Conservation (phyloP, 2,797 vertebrate genomes). For the Gambusia yucatana region DNA sequence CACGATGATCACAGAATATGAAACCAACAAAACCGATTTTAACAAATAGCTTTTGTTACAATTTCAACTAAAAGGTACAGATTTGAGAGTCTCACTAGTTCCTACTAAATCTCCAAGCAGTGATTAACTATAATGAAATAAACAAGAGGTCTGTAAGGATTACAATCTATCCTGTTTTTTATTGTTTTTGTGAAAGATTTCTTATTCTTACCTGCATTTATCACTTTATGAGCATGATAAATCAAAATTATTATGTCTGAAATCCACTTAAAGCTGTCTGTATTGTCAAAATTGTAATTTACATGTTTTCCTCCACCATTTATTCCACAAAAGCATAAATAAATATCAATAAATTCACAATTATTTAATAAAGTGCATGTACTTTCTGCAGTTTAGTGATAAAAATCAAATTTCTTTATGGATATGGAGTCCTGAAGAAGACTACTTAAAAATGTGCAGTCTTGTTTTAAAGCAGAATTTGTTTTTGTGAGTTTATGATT, state of each 20-base stretch:
- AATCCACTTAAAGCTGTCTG: neutral
- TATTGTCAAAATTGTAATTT: neutral
- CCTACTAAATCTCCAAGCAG: neutral
- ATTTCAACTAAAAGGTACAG: neutral
- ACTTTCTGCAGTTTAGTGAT: neutral
- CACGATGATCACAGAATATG: neutral
- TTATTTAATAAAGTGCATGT: neutral
- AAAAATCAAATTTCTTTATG: neutral
- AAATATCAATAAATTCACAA: neutral
- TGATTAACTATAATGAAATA: neutral
- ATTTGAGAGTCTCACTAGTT: neutral
- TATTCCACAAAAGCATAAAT: neutral
- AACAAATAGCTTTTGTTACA: neutral
- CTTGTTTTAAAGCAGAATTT: no score
- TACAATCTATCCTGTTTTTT: neutral
- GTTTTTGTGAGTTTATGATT: no score
- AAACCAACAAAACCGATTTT: neutral
- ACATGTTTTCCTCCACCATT: neutral
- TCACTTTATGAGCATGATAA: neutral
- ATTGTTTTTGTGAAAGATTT: neutral
- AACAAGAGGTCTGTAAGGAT: neutral
- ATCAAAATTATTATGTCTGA: neutral
- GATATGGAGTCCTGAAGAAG: no score
- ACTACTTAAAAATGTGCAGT: no score
- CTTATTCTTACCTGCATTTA: neutral